Percentiles rank a stretch among this genome's conserved stretches.
phyloP scores from a whole-genome alignment of 2,888 invertebrate genomes.

The Alloplasta piceator region DNA sequence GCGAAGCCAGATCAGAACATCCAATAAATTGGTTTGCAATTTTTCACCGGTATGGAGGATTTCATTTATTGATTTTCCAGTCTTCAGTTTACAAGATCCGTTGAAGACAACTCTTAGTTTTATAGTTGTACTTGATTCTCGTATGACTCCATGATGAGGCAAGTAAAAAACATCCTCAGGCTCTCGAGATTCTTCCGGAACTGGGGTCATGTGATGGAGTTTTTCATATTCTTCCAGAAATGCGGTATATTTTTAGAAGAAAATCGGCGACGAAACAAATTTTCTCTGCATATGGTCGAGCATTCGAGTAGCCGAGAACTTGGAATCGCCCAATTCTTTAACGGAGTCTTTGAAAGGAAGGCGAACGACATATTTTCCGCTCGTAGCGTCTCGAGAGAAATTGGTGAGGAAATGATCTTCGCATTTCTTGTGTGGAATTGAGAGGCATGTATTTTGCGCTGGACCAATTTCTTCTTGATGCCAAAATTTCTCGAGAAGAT shows the following conservation, averaged over 20 bases:
- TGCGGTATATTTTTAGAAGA: background rate
- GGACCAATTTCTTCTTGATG: slow-evolving; percentile 25
- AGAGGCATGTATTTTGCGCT: background rate
- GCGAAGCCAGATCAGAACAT: too few species aligned
- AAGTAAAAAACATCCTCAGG: slow-evolving; percentile 6
- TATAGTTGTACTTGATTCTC: background rate
- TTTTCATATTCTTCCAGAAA: slow-evolving; percentile 20
- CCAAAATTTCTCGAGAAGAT: slow-evolving; percentile 16
- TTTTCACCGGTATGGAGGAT: too few species aligned
- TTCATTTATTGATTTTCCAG: too few species aligned
- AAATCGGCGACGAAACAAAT: background rate
- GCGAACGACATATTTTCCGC: slow-evolving; percentile 18
- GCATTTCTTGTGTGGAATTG: slow-evolving; percentile 9
- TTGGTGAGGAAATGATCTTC: slow-evolving; percentile 14
- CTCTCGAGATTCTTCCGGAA: background rate
- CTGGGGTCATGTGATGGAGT: background rate
- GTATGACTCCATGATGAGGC: slow-evolving; percentile 17
- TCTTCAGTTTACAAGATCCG: too few species aligned
- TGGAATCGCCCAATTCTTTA: background rate
- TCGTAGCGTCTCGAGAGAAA: background rate
- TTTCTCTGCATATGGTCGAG: background rate
- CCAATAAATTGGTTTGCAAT: too few species aligned
- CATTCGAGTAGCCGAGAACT: background rate
- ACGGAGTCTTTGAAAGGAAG: slow-evolving; percentile 4
- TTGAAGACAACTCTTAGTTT: too few species aligned